Conservation (phyloP, 2,113 vertebrate genomes). For the Todiramphus chloris region DNA sequence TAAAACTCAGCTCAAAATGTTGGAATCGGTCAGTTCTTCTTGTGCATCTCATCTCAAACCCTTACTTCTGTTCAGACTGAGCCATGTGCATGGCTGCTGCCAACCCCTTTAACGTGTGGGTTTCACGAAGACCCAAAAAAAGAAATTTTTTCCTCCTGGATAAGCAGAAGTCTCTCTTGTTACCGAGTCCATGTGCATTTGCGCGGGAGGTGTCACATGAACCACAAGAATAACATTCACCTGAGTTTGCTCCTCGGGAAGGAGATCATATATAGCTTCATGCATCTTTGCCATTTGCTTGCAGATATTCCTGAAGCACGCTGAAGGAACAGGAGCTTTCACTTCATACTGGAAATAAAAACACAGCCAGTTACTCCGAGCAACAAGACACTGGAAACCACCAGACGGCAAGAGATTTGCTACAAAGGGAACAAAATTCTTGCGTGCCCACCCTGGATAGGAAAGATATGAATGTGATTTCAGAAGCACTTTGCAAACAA, state of each 20-base stretch:
- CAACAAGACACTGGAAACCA: neutral
- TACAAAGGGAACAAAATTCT: neutral
- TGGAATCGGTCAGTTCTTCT: neutral
- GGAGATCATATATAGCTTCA: constrained; percentile 92
- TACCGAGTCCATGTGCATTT: neutral
- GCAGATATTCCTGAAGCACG: constrained; percentile 94
- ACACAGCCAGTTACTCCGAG: neutral
- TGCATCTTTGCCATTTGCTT: constrained; percentile 99
- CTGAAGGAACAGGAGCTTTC: constrained; percentile 95
- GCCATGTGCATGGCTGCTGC: neutral
- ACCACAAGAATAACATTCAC: constrained; percentile 65
- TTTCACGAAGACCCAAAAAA: neutral
- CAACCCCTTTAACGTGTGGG: neutral
- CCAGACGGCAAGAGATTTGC: neutral
- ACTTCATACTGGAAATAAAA: constrained; percentile 89
- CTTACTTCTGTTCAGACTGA: neutral
- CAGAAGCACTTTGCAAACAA: neutral
- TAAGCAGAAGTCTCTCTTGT: neutral
- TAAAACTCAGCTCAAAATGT: neutral
- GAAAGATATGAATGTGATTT: neutral
- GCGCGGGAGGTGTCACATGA: neutral
- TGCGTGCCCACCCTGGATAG: neutral
- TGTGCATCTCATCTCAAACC: neutral
- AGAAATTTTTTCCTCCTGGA: too few relatives aligned
- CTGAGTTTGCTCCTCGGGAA: constrained; percentile 95